Base-by-base conservation (phyloP, 2,888 invertebrate genomes). In the Chrysolina haemoptera region DNA sequence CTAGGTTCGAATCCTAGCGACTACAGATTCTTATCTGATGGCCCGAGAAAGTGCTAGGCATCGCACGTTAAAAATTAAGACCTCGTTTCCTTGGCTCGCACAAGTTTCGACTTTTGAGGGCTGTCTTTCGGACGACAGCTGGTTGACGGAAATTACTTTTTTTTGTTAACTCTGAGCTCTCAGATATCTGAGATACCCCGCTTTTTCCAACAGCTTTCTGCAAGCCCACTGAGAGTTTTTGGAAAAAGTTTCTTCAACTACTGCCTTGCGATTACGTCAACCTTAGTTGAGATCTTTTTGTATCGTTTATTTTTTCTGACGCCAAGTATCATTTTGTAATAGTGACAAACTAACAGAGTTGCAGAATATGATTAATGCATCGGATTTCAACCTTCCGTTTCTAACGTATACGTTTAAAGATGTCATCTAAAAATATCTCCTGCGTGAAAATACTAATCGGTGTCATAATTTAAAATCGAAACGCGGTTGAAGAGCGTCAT, bases 331-430 rank as follows among this genome's bases (percentile, higher is more conserved):
- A 48, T 48, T 48, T 48, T 16, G 48, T 48, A 48, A 16, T 48
- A 48, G 16, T 48, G 48, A 48, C 16, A 48, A 48, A 48, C 16
- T 48, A 48, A 48, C 48, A 16, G 53, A 5, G 53, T 53, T 53
- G 53, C 53, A 53, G 48, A 48, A 48, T 48, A 53, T 53, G 53
- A 20, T 53, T 18, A 53, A 53, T 18, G 53, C 53, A 53, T 53
- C 12, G 53, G 53, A 20, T 53, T 53, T 53, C 12, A 16, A 53
- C 53, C 53, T 53, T 53, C 20, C 53, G 43, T 43, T 53, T 53
- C 18, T 53, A 53, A 53, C 18, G 11, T 53, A 20, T 20, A 18
- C 20, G 11, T 53, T 18, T 18, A 53, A 11, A 53, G 20, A 2
- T 53, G 53, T 53, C 53, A 53, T 16, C 20, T 53, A 53, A 53